A percentile compares a stretch with the other conserved stretches of the same genome.
Evolutionary conservation across 1,140 invertebrate genomes (phyloP).

Genomic region (Mya arenaria): DNA sequence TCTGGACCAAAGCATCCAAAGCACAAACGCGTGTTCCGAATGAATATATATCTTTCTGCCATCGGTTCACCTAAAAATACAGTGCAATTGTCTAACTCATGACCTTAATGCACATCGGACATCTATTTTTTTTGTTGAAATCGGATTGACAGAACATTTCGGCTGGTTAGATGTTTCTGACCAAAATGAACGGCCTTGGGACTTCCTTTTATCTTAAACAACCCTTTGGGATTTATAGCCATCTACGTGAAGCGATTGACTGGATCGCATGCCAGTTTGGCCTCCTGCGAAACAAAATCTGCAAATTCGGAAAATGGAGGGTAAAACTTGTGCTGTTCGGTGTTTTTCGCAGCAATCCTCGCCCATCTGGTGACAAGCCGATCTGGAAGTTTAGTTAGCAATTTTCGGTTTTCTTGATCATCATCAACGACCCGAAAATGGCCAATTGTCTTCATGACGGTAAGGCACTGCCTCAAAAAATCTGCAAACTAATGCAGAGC

Average conservation of each 20-base stretch:
- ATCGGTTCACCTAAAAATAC: neutral
- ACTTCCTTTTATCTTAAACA: too few species aligned
- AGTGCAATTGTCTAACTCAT: neutral
- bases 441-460: constrained; percentile 2
- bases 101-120: neutral
- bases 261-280: constrained; percentile 48
- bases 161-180: too few species aligned
- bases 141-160: too few species aligned
- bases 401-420: constrained; percentile 48
- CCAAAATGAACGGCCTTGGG: neutral
- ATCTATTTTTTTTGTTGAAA: too few species aligned
- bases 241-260: neutral
- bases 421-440: neutral
- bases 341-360: neutral
- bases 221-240: neutral
- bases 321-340: neutral
- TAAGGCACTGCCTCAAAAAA: constrained; percentile 47
- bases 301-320: constrained; percentile 44
- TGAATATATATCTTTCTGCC: neutral
- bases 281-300: constrained; percentile 45
- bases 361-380: constrained; percentile 38
- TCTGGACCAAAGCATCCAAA: neutral
- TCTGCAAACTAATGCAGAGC: constrained; percentile 51
- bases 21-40: neutral
- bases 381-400: constrained; percentile 51